A percentile compares a stretch with the other conserved stretches of the same genome.
phyloP scores from a whole-genome alignment of 2,113 vertebrate genomes.

The Nycticebus coucang region DNA sequence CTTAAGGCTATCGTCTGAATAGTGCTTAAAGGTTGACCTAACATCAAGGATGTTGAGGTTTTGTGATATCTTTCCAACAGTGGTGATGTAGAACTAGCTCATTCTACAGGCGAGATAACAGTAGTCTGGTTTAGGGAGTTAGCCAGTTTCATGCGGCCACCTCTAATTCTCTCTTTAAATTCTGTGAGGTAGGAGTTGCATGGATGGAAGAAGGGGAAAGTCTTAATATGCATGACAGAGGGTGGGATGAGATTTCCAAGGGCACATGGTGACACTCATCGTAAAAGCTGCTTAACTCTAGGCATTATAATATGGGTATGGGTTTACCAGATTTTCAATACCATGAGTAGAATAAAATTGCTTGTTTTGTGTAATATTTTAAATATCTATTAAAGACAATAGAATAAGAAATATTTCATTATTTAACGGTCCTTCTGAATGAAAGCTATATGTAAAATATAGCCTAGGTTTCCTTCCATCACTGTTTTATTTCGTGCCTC shows the following conservation, averaged over 20 bases:
- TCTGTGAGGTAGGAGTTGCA: not conserved
- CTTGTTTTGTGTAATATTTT: not conserved
- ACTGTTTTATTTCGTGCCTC: not conserved
- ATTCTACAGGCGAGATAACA: not conserved
- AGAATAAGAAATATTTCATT: not conserved
- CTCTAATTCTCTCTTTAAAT: not conserved
- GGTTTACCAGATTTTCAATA: too few relatives aligned
- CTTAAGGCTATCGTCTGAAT: not conserved
- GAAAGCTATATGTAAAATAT: not conserved
- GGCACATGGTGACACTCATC: not conserved
- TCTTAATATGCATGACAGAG: not conserved
- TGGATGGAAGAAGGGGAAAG: not conserved
- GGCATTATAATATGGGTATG: not conserved
- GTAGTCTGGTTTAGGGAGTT: not conserved
- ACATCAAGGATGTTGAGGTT: not conserved
- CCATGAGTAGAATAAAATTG: not conserved
- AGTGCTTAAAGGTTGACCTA: not conserved
- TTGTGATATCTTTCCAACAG: not conserved
- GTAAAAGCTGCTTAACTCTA: too few relatives aligned
- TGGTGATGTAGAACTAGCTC: not conserved
- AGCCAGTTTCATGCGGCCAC: rapidly evolving
- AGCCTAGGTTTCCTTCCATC: not conserved
- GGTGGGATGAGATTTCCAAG: not conserved
- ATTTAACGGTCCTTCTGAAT: not conserved
- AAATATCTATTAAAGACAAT: not conserved